Evolutionary conservation across 2,113 vertebrate genomes (phyloP).

Genomic region (Chloroceryle aenea): DNA sequence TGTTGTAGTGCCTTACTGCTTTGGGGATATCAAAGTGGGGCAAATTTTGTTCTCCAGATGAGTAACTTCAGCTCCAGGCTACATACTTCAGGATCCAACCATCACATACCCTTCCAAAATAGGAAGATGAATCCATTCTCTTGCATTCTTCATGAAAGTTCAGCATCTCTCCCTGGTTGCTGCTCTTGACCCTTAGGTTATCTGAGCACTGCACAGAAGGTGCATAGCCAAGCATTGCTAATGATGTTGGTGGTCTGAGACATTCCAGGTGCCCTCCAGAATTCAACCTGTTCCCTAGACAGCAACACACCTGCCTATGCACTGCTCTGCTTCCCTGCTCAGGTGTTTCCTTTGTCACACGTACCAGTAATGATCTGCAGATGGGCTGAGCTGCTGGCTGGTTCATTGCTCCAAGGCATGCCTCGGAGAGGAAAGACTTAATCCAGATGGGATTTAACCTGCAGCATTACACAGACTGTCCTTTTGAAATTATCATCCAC

Average conservation of each 20-base stretch:
- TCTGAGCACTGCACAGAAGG: background rate
- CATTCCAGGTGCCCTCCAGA: constrained; percentile 35
- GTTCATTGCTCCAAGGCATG: background rate
- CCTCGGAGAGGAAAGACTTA: constrained; percentile 33
- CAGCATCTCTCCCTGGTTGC: background rate
- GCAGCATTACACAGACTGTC: background rate
- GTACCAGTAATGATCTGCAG: constrained; percentile 44
- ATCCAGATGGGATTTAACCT: constrained; percentile 39
- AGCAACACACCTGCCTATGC: constrained; percentile 30
- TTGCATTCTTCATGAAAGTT: background rate
- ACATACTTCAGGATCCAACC: background rate
- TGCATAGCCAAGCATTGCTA: background rate
- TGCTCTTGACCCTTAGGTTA: background rate
- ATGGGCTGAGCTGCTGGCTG: constrained; percentile 30
- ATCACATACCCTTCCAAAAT: background rate
- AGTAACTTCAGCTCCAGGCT: background rate
- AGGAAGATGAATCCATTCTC: background rate
- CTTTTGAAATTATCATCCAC: background rate
- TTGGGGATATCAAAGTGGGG: background rate
- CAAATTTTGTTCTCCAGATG: background rate
- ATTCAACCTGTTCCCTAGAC: constrained; percentile 14
- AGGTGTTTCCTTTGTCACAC: constrained; percentile 60
- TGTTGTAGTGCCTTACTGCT: background rate
- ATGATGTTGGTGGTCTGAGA: background rate
- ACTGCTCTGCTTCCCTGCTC: background rate